Evolutionary conservation across 2,797 vertebrate species (phyloP).

Genomic region (Mallotus villosus): DNA sequence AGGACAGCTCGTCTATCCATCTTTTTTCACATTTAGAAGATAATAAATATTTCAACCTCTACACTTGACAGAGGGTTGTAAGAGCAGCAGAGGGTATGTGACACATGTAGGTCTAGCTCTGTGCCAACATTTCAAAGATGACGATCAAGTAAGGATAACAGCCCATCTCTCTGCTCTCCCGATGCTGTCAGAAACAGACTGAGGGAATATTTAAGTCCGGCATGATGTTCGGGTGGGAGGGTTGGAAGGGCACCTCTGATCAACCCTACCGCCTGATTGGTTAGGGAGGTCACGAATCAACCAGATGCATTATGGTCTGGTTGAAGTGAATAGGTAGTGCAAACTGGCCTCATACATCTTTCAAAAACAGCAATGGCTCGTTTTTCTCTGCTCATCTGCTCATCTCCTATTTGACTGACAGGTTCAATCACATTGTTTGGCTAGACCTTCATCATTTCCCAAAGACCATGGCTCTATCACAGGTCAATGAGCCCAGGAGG

Average conservation of each 20-base stretch:
- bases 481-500: slow-evolving; percentile 20
- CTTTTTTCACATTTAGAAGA: neutral
- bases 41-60: slow-evolving; percentile 47
- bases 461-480: slow-evolving; percentile 13
- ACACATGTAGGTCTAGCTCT: slow-evolving; percentile 39
- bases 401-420: neutral
- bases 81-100: slow-evolving; percentile 41
- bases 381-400: slow-evolving; percentile 25
- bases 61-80: slow-evolving; percentile 42
- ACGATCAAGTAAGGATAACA: slow-evolving; percentile 53
- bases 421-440: neutral
- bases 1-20: neutral
- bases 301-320: slow-evolving; percentile 47
- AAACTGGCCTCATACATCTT: slow-evolving; percentile 37
- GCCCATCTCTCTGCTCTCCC: slow-evolving; percentile 37
- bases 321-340: slow-evolving; percentile 19
- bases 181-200: slow-evolving; percentile 56
- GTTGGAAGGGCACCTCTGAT: slow-evolving; percentile 55
- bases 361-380: slow-evolving; percentile 25
- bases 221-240: slow-evolving; percentile 39
- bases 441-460: slow-evolving; percentile 5
- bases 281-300: slow-evolving; percentile 55
- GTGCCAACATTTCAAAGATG: slow-evolving; percentile 55
- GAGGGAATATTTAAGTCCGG: slow-evolving; percentile 54
- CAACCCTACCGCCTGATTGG: slow-evolving; percentile 57